Conservation (phyloP, 1,140 invertebrate species). For the Mya arenaria region DNA sequence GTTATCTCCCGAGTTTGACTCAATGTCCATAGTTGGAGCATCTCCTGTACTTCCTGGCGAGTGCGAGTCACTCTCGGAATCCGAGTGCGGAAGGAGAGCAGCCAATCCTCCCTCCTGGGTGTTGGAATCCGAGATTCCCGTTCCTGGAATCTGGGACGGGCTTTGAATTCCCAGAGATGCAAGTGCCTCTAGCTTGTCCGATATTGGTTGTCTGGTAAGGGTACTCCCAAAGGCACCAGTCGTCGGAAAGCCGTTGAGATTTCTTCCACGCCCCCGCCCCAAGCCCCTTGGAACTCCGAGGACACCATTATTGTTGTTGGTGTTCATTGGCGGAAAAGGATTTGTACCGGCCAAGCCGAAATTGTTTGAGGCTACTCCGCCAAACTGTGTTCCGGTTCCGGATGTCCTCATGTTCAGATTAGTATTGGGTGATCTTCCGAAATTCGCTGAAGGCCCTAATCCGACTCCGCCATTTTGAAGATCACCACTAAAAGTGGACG, state of each 20-base stretch:
- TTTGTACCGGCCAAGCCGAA: too few species aligned
- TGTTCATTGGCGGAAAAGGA: too few species aligned
- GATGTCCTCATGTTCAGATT: too few species aligned
- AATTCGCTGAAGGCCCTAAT: too few species aligned
- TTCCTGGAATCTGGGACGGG: conserved; percentile 12
- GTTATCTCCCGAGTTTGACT: neutral
- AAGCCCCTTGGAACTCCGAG: too few species aligned
- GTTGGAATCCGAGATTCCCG: conserved; percentile 7
- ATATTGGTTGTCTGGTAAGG: conserved; percentile 24
- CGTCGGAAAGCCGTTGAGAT: too few species aligned
- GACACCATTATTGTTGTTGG: too few species aligned
- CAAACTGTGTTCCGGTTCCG: too few species aligned
- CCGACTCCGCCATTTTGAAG: neutral
- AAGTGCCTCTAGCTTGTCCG: conserved; percentile 28
- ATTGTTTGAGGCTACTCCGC: too few species aligned
- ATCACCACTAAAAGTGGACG: neutral
- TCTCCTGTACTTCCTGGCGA: neutral
- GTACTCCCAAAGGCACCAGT: conserved; percentile 30
- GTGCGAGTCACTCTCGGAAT: neutral
- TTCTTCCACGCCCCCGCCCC: too few species aligned
- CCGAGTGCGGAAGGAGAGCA: neutral
- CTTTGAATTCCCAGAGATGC: conserved; percentile 7
- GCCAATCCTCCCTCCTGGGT: conserved; percentile 22
- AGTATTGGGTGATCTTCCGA: too few species aligned
- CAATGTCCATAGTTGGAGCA: neutral